Evolutionary conservation across 2,888 invertebrate genomes (phyloP).

Genomic region (Sthenelais limicola): DNA sequence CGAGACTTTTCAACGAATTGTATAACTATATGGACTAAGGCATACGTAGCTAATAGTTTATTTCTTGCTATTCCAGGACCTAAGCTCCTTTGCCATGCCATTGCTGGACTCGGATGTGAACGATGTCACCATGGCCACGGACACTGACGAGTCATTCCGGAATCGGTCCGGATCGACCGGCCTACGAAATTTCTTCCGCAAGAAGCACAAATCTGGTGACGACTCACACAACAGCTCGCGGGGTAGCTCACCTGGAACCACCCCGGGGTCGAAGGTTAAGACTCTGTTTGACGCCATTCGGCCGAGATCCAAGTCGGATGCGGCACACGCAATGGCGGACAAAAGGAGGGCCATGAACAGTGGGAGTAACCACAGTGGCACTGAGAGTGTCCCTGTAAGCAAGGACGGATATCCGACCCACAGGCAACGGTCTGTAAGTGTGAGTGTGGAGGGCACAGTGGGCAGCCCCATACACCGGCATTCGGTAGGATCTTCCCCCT

Average conservation of each 20-base stretch:
- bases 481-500: slow-evolving; percentile 8
- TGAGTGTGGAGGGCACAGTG: too few species aligned
- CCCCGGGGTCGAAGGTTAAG: slow-evolving; percentile 38
- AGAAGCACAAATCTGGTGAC: slow-evolving; percentile 53
- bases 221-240: slow-evolving; percentile 23
- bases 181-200: slow-evolving; percentile 51
- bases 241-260: slow-evolving; percentile 36
- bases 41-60: too few species aligned
- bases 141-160: slow-evolving; percentile 46
- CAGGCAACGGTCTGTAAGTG: slow-evolving; percentile 18
- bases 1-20: too few species aligned
- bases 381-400: slow-evolving; percentile 8
- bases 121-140: slow-evolving; percentile 16
- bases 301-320: slow-evolving; percentile 63
- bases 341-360: slow-evolving; percentile 43
- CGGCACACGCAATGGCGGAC: slow-evolving; percentile 56
- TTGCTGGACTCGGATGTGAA: slow-evolving; percentile 49
- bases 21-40: too few species aligned
- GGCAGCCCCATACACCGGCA: too few species aligned
- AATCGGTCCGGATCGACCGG: slow-evolving; percentile 58
- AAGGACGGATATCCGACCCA: slow-evolving; percentile 51
- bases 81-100: slow-evolving; percentile 69
- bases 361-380: slow-evolving; percentile 1
- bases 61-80: slow-evolving; percentile 61
- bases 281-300: slow-evolving; percentile 42